phyloP scores from a whole-genome alignment of 2,888 invertebrate species.

The Apotomis turbidana region DNA sequence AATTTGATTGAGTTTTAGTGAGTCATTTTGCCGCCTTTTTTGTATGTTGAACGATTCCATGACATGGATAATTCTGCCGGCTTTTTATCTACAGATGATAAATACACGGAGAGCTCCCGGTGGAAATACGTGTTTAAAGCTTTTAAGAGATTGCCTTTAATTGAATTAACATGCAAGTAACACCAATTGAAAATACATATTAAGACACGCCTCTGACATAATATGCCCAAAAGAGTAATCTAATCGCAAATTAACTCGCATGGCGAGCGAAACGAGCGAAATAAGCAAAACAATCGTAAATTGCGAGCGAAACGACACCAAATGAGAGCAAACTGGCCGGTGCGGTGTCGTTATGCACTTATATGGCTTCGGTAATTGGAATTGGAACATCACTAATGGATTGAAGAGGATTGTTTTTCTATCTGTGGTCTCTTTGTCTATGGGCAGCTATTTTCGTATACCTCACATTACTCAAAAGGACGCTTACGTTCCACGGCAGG shows the following conservation, averaged over 20 bases:
- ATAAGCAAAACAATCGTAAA: slow-evolving; percentile 45
- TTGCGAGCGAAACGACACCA: slow-evolving; percentile 46
- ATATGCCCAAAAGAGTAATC: slow-evolving; percentile 32
- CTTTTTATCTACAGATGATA: background rate
- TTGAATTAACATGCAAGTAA: background rate
- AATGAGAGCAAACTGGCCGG: slow-evolving; percentile 41
- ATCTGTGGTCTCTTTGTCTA: slow-evolving; percentile 11
- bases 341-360: slow-evolving; percentile 42
- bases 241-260: slow-evolving; percentile 34
- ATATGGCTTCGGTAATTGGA: slow-evolving; percentile 53
- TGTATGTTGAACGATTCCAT: slow-evolving; percentile 5
- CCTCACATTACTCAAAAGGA: background rate
- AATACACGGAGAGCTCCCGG: background rate
- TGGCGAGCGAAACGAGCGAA: slow-evolving; percentile 22
- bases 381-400: slow-evolving; percentile 45
- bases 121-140: background rate
- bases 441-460: no score
- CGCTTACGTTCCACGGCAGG: background rate
- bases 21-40: slow-evolving; percentile 28
- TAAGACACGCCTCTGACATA: slow-evolving; percentile 32
- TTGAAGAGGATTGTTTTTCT: slow-evolving; percentile 44
- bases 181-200: slow-evolving; percentile 17
- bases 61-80: background rate
- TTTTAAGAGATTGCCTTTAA: background rate
- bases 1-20: slow-evolving; percentile 39